Evolutionary conservation across 2,113 vertebrate genomes (phyloP).

Genomic region (Alosa alosa): DNA sequence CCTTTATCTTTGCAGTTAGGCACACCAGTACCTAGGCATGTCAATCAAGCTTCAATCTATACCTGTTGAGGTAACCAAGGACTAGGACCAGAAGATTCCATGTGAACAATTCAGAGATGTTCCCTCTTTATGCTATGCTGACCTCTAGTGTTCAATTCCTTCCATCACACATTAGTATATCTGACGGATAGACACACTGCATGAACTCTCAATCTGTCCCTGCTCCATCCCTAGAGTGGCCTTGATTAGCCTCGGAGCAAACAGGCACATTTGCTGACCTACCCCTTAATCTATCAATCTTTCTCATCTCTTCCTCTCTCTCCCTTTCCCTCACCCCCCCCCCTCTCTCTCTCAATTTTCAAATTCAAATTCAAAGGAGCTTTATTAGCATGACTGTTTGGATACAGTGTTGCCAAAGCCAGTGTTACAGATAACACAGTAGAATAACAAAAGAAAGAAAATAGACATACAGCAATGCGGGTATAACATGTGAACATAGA

Average conservation of each 20-base stretch:
- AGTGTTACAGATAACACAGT: too few species aligned
- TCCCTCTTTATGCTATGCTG: constrained; percentile 45
- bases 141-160: constrained; percentile 51
- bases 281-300: background rate
- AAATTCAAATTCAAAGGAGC: too few species aligned
- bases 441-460: too few species aligned
- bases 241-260: background rate
- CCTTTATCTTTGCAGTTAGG: background rate
- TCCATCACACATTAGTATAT: constrained; percentile 15
- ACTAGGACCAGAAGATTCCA: background rate
- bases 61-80: background rate
- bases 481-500: too few species aligned
- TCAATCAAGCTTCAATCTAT: background rate
- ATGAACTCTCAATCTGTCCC: background rate
- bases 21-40: background rate
- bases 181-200: background rate
- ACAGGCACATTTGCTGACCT: background rate
- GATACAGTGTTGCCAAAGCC: too few species aligned
- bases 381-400: too few species aligned
- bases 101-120: background rate
- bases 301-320: background rate
- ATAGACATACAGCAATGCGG: too few species aligned
- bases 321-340: background rate
- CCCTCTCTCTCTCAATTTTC: background rate
- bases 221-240: background rate